Conservation (phyloP, 2,113 vertebrate species). For the Ciconia boyciana region DNA sequence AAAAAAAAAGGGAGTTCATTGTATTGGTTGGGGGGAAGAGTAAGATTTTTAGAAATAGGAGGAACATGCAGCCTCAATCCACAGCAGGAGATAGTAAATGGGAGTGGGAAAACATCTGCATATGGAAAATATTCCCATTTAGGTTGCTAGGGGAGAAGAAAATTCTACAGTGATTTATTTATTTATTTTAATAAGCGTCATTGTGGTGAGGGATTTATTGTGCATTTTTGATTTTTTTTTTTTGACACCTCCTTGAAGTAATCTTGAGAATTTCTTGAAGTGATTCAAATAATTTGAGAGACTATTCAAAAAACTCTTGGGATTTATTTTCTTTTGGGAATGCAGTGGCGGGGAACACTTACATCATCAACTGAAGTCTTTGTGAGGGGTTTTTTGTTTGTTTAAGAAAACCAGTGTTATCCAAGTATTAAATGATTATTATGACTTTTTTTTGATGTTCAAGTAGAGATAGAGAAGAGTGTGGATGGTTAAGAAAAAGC, state of each 20-base stretch:
- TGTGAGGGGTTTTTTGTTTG: background rate
- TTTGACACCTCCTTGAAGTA: background rate
- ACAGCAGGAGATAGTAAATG: background rate
- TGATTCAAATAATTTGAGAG: background rate
- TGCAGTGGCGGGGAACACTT: background rate
- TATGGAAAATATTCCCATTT: background rate
- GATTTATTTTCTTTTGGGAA: background rate
- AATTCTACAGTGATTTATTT: background rate
- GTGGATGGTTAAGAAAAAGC: background rate
- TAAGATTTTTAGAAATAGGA: background rate
- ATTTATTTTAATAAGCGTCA: background rate
- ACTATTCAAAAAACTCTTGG: background rate
- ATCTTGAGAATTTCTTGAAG: background rate
- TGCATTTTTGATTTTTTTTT: background rate
- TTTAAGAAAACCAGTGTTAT: background rate
- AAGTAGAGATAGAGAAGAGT: background rate
- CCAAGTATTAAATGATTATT: background rate
- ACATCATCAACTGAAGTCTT: background rate
- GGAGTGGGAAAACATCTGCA: background rate
- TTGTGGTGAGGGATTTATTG: background rate
- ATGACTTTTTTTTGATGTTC: background rate
- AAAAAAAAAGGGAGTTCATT: background rate
- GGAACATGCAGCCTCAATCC: background rate
- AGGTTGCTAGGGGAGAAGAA: background rate
- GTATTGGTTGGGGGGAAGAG: background rate